Evolutionary conservation across 2,113 vertebrate genomes (phyloP), one percentile per base, ranked within the genome.

Genomic region (Ammodytes dubius): DNA sequence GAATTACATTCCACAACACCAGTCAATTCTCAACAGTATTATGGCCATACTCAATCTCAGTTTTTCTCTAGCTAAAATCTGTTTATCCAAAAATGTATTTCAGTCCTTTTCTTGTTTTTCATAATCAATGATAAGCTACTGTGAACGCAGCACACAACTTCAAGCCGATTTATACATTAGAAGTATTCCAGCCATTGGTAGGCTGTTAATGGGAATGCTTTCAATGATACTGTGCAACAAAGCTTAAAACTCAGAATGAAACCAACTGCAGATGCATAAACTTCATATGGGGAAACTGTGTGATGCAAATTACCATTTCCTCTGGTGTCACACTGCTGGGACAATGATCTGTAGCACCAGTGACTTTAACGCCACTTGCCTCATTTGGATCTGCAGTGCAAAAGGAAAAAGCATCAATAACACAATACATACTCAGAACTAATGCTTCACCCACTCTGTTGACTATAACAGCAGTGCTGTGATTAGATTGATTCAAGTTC

Each of bases 281-380:
- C 11, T 11, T 9, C 3, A 27, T 6, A 59, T 61, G 77, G 13
- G n/a, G 80, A 80, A 75, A 81, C 57, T 58, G 3, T n/a, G 46
- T 54, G 81, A 43, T 53, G 68, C 15, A 76, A 82, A 27, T 43
- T 56, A 77, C 80, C 80, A 12, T 69, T 71, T 88, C 82, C 70
- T 89, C 46, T 81, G 53, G 50, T 11, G n/a, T 43, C n/a, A 39
- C 7, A 15, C 9, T 58, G 68, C 56, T 47, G 64, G 68, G 14
- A 35, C 42, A 9, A n/a, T 39, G 6, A 0, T 14, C 5, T 53
- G 1, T 39, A 40, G 11, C 68, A 56, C 63, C 39, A 10, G 15
- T 7, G 2, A 46, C 5, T 10, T 37, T 5, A 1, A 67, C 46
- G n/a, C 45, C 65, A 46, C 15, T 49, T 56, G 4, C 15, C 35